Percentiles rank a stretch among this genome's conserved stretches.
These are phyloP conservation scores for Phalloptychus januarius DNA, from an alignment of 2,797 vertebrate genomes.

Conservation along the genomic window DNA sequence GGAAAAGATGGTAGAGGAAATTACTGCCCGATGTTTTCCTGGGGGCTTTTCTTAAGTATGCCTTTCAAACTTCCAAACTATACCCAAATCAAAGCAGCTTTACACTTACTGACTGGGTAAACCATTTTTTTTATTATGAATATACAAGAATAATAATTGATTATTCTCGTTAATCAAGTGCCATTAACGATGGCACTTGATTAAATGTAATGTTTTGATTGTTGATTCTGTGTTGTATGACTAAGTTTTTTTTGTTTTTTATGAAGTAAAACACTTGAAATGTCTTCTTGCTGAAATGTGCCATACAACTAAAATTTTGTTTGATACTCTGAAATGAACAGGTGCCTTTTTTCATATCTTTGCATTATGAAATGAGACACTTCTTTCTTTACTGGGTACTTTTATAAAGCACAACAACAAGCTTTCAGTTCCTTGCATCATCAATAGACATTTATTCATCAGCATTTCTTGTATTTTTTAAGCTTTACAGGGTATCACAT, in stretches of 20 bases:
- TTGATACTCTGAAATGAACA: too few species aligned
- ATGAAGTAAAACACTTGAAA: too few species aligned
- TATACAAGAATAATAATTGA: background rate
- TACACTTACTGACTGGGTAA: slow-evolving; percentile 19
- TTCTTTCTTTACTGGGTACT: background rate
- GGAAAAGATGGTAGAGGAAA: slow-evolving; percentile 48
- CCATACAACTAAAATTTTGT: too few species aligned
- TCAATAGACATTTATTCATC: background rate
- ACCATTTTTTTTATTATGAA: background rate
- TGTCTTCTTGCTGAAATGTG: too few species aligned
- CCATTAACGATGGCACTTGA: too few species aligned
- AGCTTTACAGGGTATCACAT: background rate
- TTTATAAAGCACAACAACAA: background rate
- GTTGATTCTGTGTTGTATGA: too few species aligned
- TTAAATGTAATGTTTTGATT: too few species aligned
- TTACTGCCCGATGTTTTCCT: slow-evolving; percentile 71
- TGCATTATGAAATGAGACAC: background rate
- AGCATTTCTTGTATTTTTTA: background rate
- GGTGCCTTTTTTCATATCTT: too few species aligned
- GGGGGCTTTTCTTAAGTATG: slow-evolving; percentile 30
- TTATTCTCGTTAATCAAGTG: too few species aligned
- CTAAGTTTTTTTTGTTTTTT: too few species aligned
- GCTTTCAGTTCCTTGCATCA: background rate
- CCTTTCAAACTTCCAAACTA: background rate
- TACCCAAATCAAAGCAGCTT: slow-evolving; percentile 31